Percentiles rank a stretch among this genome's conserved stretches.
Conservation (phyloP, 2,113 vertebrate species). For the Murina feae region DNA sequence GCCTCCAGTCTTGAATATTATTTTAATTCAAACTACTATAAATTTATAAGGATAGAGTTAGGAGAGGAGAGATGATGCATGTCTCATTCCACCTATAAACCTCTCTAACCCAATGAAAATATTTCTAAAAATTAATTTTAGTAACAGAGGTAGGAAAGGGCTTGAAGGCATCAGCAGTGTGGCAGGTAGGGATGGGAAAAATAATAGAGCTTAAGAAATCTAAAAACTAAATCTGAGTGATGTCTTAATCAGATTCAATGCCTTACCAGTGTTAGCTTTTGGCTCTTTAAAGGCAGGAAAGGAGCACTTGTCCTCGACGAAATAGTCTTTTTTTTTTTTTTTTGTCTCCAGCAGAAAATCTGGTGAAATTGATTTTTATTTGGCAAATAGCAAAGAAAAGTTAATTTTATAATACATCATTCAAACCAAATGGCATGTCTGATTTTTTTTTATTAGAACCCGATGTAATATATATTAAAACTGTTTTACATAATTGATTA, state of each 20-base stretch:
- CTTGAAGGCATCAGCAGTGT: neutral
- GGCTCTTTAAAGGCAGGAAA: neutral
- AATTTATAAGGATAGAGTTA: neutral
- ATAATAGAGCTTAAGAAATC: neutral
- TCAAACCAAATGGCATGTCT: constrained; percentile 5
- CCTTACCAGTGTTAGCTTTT: neutral
- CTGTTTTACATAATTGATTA: constrained; percentile 38
- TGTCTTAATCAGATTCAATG: neutral
- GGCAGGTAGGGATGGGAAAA: neutral
- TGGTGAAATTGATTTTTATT: constrained; percentile 31
- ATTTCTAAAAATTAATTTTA: constrained; percentile 32
- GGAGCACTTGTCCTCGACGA: neutral
- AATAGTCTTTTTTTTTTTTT: constrained; percentile 14
- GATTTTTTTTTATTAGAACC: constrained; percentile 6
- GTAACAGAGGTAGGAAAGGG: neutral
- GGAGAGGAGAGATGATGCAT: neutral
- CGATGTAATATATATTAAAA: neutral
- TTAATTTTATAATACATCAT: constrained; percentile 50
- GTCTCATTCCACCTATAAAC: neutral
- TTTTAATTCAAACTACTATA: neutral
- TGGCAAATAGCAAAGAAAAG: constrained; percentile 39
- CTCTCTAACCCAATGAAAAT: neutral
- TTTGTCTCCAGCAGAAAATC: neutral
- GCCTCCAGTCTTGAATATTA: neutral
- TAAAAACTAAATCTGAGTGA: neutral